phyloP scores from a whole-genome alignment of 2,113 vertebrate genomes.

The Tetraodon nigroviridis region DNA sequence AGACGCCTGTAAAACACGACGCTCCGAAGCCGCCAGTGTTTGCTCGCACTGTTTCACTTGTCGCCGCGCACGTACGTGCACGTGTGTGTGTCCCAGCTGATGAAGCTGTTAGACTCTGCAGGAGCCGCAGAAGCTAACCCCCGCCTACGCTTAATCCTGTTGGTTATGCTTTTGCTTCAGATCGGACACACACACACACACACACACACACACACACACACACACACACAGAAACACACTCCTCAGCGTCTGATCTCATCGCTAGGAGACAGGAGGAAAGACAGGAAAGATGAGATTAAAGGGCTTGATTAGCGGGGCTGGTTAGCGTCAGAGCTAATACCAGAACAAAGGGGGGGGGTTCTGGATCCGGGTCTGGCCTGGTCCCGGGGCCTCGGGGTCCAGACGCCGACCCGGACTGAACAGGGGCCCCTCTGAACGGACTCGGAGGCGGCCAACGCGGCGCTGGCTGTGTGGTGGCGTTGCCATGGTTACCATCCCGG shows the following conservation, averaged over 20 bases:
- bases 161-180: slow-evolving; percentile 34
- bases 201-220: slow-evolving; percentile 5
- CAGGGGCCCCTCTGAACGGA: slow-evolving; percentile 50
- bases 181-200: slow-evolving; percentile 12
- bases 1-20: background rate
- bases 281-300: too few relatives aligned
- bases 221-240: background rate
- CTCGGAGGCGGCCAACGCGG: slow-evolving; percentile 44
- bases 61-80: background rate
- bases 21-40: background rate
- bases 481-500: background rate
- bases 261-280: slow-evolving; percentile 30
- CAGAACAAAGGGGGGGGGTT: background rate
- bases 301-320: background rate
- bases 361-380: background rate
- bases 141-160: slow-evolving; percentile 19
- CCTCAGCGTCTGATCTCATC: slow-evolving; percentile 48
- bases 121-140: too few relatives aligned
- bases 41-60: slow-evolving; percentile 4
- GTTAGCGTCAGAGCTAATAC: background rate
- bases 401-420: slow-evolving; percentile 49
- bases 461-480: slow-evolving; percentile 48
- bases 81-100: background rate
- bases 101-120: too few relatives aligned
- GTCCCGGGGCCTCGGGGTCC: slow-evolving; percentile 20